Percentiles rank a stretch among this genome's conserved stretches.
Evolutionary conservation across 2,888 invertebrate species (phyloP).

Genomic region (Ophioninae sp.): DNA sequence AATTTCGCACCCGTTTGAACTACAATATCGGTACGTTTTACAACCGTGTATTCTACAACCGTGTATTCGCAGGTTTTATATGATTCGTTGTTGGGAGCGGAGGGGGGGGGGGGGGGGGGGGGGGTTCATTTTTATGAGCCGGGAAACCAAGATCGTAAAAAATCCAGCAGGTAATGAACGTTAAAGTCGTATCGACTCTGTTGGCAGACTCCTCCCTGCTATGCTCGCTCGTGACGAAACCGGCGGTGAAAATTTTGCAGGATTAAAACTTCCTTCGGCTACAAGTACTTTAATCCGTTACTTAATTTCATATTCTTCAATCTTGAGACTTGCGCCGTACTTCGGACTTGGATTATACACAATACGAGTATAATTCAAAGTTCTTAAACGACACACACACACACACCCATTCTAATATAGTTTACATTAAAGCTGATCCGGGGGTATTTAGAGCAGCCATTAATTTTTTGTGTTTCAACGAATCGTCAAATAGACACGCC

Average conservation of each 20-base stretch:
- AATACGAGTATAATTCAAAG: neutral
- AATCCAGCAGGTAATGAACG: neutral
- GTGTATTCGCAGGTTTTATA: neutral
- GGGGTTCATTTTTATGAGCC: neutral
- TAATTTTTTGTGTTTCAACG: neutral
- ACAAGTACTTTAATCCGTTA: neutral
- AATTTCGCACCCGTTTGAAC: neutral
- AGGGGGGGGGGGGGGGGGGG: neutral
- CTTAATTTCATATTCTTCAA: neutral
- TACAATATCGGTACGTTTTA: no score
- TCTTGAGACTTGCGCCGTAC: neutral
- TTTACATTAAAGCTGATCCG: neutral
- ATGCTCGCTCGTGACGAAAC: neutral
- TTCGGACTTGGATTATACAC: neutral
- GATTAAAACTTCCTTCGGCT: neutral
- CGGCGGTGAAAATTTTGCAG: neutral
- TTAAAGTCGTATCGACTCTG: neutral
- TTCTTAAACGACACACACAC: neutral
- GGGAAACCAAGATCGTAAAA: neutral
- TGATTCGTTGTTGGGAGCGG: neutral
- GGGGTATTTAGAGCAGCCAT: neutral
- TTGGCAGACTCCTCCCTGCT: neutral
- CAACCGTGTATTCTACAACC: no score
- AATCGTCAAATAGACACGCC: neutral
- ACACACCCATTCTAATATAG: neutral